These are phyloP conservation scores for Eupithecia vulgata DNA, from an alignment of 2,888 invertebrate species.

Conservation along the genomic window DNA sequence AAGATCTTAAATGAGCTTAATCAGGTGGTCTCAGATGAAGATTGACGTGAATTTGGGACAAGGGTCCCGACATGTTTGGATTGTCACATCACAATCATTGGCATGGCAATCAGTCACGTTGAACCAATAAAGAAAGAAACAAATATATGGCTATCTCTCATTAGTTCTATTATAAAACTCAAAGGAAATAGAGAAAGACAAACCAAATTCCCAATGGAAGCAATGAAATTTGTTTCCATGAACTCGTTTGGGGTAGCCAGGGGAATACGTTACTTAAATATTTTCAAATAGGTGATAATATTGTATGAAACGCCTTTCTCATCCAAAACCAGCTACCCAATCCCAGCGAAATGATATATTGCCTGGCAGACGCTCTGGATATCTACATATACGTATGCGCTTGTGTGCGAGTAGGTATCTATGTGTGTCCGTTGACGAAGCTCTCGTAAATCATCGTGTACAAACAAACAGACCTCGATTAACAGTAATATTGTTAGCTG, in stretches of 20 bases:
- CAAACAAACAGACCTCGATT: constrained; percentile 42
- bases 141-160: neutral
- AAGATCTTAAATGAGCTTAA: constrained; percentile 52
- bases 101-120: constrained; percentile 33
- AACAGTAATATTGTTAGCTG: constrained; percentile 43
- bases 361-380: constrained; percentile 30
- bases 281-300: neutral
- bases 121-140: neutral
- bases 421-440: constrained; percentile 21
- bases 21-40: constrained; percentile 57
- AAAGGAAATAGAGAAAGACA: neutral
- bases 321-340: neutral
- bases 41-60: constrained; percentile 54
- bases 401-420: constrained; percentile 11
- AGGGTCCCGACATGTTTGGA: constrained; percentile 34
- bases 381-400: constrained; percentile 12
- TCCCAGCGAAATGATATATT: constrained; percentile 40
- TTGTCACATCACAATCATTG: constrained; percentile 36
- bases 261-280: neutral
- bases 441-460: constrained; percentile 43
- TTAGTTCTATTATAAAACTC: neutral
- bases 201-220: neutral
- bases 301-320: constrained; percentile 13
- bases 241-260: constrained; percentile 1
- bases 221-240: neutral